A percentile compares a stretch with the other conserved stretches of the same genome.
Evolutionary conservation across 2,797 vertebrate genomes (phyloP).

Genomic region (Sylvia borin): DNA sequence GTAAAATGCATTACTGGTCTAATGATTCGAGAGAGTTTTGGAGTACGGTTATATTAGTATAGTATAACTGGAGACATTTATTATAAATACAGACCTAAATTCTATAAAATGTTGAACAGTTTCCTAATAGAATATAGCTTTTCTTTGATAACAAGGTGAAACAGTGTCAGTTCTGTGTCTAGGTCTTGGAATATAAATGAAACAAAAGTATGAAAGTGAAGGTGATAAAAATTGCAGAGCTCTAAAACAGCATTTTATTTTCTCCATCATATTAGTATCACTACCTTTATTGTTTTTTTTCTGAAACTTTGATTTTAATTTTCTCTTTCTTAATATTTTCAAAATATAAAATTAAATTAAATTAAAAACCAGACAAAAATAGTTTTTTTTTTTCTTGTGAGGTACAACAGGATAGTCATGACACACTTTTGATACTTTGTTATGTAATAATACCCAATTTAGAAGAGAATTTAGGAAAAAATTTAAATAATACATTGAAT

Average conservation of each 20-base stretch:
- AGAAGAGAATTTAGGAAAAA: not conserved
- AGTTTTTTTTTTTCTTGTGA: not conserved
- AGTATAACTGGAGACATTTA: constrained; percentile 6
- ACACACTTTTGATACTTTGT: not conserved
- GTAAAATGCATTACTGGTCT: constrained; percentile 47
- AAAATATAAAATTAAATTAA: not conserved
- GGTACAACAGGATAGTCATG: not conserved
- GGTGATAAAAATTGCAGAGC: not conserved
- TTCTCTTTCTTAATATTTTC: not conserved
- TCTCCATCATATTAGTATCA: not conserved
- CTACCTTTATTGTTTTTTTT: not conserved
- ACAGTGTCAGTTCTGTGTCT: not conserved
- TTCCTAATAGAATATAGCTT: not conserved
- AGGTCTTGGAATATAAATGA: not conserved
- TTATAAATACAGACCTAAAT: constrained; percentile 5
- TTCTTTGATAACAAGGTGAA: not conserved
- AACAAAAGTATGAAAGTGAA: not conserved
- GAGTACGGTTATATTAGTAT: not conserved
- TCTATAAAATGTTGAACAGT: not conserved
- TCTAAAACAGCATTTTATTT: not conserved
- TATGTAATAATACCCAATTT: not conserved
- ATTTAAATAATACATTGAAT: not conserved
- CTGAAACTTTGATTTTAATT: not conserved
- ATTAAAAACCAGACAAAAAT: not conserved
- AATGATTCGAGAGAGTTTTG: not conserved